Evolutionary conservation across 2,113 vertebrate species (phyloP).

Genomic region (Corythoichthys intestinalis): DNA sequence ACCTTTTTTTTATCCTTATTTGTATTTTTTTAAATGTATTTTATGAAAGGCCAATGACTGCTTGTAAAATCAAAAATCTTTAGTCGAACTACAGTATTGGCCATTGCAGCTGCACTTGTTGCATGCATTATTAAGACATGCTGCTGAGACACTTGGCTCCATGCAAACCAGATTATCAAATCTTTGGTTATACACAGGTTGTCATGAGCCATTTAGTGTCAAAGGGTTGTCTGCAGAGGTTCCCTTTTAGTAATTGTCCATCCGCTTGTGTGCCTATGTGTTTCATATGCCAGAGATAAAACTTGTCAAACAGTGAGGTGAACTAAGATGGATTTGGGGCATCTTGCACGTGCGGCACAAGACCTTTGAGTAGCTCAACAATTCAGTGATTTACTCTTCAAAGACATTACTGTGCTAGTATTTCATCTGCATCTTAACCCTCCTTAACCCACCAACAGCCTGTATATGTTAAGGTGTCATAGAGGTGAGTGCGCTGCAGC

Average conservation of each 20-base stretch:
- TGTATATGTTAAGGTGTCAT: constrained; percentile 63
- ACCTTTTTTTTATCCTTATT: constrained; percentile 1
- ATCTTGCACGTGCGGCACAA: constrained; percentile 60
- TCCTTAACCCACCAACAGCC: constrained; percentile 56
- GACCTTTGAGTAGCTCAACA: constrained; percentile 50
- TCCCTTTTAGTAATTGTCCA: constrained; percentile 63
- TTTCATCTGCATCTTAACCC: constrained; percentile 69
- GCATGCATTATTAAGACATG: neutral
- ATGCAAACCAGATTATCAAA: constrained; percentile 32
- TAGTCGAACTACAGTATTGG: neutral
- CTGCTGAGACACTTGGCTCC: constrained; percentile 19
- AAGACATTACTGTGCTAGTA: constrained; percentile 64
- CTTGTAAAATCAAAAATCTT: neutral
- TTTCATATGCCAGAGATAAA: constrained; percentile 53
- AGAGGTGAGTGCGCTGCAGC: constrained; percentile 55
- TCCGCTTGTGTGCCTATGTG: constrained; percentile 16
- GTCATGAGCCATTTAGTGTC: constrained; percentile 53
- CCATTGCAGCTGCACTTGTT: neutral
- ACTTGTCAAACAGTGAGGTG: constrained; percentile 71
- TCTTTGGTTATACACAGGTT: constrained; percentile 41
- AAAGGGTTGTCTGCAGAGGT: constrained; percentile 64
- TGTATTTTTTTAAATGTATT: neutral
- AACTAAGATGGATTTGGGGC: constrained; percentile 59
- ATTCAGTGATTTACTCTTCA: constrained; percentile 66
- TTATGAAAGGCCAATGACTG: neutral